Evolutionary conservation across 2,797 vertebrate species (phyloP), one percentile per base, ranked within the genome.

Genomic region (Enteromius viviparus): DNA sequence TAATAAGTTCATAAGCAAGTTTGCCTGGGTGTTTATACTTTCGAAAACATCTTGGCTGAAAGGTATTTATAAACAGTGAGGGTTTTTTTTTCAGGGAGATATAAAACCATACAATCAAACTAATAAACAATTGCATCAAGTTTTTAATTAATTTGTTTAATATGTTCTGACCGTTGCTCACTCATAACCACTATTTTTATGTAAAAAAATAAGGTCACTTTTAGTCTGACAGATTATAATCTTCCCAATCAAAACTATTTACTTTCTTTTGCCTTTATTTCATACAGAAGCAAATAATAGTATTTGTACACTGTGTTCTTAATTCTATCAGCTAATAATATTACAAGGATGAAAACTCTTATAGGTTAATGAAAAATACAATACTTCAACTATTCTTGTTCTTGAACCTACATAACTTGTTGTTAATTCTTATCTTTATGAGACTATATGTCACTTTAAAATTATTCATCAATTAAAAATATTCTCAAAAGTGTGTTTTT

Each of bases 1-100:
- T 53, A 62, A 37, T 5, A 14, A 34, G 7, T 85, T 29, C 14
- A 75, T 47, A 32, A 75, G 40, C n/a, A 86, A 60, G 37, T 49
- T 65, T 65, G 21, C 47, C 3, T 58, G 51, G 6, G 8, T 66
- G 74, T n/a, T 23, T 53, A 34, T 76, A 19, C 34, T 34, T 65
- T 69, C 4, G 37, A 64, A 23, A 53, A 40, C 15, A 23, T 71
- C 23, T 71, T 23, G 29, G 70, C 15, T 65, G 29, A 64, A 62
- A 64, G 70, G 26, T 32, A 74, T 72, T 72, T 72, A 55, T 17
- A 76, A 76, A 17, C 51, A 40, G 14, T 40, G 15, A 10, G 2
- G 5, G 3, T 49, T 51, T 32, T 6, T 49, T 74, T 34, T 6
- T 21, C 10, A 14, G 26, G 70, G 5, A n/a, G 6, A 75, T 40